Conservation (phyloP, 2,888 invertebrate genomes). For the Artemia sinica region DNA sequence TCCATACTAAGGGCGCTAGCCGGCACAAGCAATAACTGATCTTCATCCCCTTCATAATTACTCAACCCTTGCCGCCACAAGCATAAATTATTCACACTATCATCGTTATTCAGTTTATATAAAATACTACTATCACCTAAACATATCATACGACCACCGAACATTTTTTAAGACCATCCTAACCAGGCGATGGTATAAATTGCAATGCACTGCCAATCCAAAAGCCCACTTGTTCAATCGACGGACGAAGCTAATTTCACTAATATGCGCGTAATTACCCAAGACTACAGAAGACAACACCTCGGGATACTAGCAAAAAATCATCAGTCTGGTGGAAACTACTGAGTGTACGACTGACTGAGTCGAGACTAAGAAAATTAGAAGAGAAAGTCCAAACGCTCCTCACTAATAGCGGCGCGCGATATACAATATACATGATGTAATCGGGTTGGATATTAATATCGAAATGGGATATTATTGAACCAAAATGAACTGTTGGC, state of each 20-base stretch:
- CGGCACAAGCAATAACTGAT: background rate
- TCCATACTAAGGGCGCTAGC: slow-evolving; percentile 11
- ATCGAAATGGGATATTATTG: too few relatives aligned
- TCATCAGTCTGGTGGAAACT: background rate
- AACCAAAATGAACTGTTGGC: background rate
- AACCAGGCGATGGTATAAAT: background rate
- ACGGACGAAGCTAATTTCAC: slow-evolving; percentile 8
- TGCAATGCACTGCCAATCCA: background rate
- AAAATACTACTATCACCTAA: slow-evolving; percentile 12
- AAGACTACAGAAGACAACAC: background rate
- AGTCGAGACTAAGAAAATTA: too few relatives aligned
- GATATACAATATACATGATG: too few relatives aligned
- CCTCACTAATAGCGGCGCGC: too few relatives aligned
- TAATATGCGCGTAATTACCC: slow-evolving; percentile 2
- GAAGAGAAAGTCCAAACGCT: too few relatives aligned
- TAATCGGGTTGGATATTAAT: too few relatives aligned
- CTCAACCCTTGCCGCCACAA: background rate
- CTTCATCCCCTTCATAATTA: slow-evolving; percentile 13
- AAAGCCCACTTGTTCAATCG: background rate
- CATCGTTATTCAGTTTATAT: background rate
- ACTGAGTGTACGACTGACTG: too few relatives aligned
- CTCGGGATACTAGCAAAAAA: background rate
- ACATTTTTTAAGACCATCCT: slow-evolving; percentile 11
- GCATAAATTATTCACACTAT: slow-evolving; percentile 3
- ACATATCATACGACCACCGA: slow-evolving; percentile 7